Conservation (phyloP, 2,113 vertebrate species). For the Bungarus multicinctus region DNA sequence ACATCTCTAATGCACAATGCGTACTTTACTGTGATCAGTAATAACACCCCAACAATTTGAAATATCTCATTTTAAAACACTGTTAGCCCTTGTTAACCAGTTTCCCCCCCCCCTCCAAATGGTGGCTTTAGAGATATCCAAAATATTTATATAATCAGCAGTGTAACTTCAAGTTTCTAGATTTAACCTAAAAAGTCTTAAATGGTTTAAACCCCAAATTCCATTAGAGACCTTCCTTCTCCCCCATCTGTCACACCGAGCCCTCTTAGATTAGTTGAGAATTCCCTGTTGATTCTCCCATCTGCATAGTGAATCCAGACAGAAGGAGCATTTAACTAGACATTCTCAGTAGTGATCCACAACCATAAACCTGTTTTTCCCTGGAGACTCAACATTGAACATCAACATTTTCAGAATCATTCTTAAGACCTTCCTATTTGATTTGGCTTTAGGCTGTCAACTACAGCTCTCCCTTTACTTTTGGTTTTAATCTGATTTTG, state of each 20-base stretch:
- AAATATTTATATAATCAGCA: background rate
- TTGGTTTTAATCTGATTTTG: background rate
- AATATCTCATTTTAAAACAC: background rate
- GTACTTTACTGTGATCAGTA: background rate
- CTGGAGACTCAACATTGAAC: background rate
- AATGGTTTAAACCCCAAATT: background rate
- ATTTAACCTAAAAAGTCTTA: background rate
- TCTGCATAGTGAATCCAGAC: background rate
- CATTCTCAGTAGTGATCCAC: background rate
- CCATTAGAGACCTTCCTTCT: background rate
- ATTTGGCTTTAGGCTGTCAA: background rate
- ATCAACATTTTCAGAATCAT: background rate
- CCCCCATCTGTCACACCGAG: background rate
- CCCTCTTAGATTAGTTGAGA: background rate
- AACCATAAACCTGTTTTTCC: background rate
- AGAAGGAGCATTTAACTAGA: constrained; percentile 2
- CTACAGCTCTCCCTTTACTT: background rate
- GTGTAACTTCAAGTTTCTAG: background rate
- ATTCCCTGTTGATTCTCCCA: constrained; percentile 7
- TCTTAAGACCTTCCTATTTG: background rate
- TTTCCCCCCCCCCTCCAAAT: background rate
- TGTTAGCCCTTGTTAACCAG: background rate
- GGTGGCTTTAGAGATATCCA: background rate
- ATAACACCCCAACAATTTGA: background rate
- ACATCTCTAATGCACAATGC: background rate